Base-by-base conservation (phyloP, 2,888 invertebrate species). In the Dryocosmus kuriphilus region DNA sequence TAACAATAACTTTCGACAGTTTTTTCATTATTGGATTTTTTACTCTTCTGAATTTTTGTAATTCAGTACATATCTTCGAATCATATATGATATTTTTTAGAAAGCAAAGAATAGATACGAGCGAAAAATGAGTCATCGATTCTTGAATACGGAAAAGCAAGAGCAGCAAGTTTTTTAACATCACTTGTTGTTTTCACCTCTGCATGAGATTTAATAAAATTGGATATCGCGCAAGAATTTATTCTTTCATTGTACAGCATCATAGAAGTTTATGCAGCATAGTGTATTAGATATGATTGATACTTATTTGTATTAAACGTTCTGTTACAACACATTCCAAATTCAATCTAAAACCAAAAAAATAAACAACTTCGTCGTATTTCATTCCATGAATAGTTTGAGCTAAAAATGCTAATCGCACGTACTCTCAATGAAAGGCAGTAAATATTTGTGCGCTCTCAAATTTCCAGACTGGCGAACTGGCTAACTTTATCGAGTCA, bases 161-260 rank as follows among this genome's bases (percentile, higher is more conserved):
- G 2, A 27, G 46, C 16, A 46, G 9, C 2, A 27, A 67, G 27
- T 19, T 46, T 67, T 27, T 35, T 24, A 46, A 24, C 27, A 27
- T 67, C 24, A 67, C 46, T 67, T 46, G 65, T 46, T 27, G 19
- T 41, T 46, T 67, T 27, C 67, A 46, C 46, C 67, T 67, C 65
- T 24, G n/a, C 14, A 22, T 63, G 35, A 38, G n/a, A 65, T 67
- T 19, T 24, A 46, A 41, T 67, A 27, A 67, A 67, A 67, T 46
- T 30, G 67, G 27, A 46, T 67, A 14, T 19, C 8, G 16, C 2
- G 24, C 24, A 22, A 5, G 27, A 41, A 67, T 46, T 67, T 65
- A 65, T 65, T 38, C 27, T 41, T 24, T 41, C 41, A 41, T 27
- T 67, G 41, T 27, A 27, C 24, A 67, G 46, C 41, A 19, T 38